Percentiles rank a stretch among this genome's conserved stretches.
These are phyloP conservation scores for Eumerus sabulonum DNA, from an alignment of 2,888 invertebrate species.

Conservation along the genomic window DNA sequence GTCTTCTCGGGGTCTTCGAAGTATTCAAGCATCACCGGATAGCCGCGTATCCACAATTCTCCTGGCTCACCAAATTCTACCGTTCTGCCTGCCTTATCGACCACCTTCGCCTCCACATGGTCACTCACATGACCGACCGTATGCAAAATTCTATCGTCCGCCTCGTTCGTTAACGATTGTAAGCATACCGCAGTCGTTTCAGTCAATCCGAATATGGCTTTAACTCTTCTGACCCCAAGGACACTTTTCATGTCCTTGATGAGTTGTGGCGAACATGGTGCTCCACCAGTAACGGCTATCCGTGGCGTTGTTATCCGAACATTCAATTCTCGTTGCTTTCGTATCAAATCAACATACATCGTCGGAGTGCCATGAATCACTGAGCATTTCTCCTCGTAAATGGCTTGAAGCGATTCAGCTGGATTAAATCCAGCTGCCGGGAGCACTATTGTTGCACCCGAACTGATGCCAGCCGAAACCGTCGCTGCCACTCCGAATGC, in stretches of 20 bases:
- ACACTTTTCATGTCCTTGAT: constrained; percentile 80
- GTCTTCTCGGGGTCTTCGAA: constrained; percentile 87
- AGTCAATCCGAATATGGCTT: constrained; percentile 82
- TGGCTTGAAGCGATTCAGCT: constrained; percentile 82
- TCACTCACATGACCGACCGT: constrained; percentile 82
- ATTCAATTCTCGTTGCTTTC: constrained; percentile 79
- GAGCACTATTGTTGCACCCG: constrained; percentile 83
- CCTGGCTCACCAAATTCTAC: constrained; percentile 86
- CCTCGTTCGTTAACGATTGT: constrained; percentile 80
- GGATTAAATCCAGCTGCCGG: constrained; percentile 83
- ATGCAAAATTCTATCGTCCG: constrained; percentile 77
- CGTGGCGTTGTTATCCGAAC: constrained; percentile 79
- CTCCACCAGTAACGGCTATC: constrained; percentile 85
- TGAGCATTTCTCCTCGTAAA: constrained; percentile 85
- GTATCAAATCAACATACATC: constrained; percentile 89
- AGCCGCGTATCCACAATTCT: constrained; percentile 87
- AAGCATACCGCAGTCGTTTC: constrained; percentile 81
- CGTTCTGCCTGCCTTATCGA: constrained; percentile 82
- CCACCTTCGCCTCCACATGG: constrained; percentile 81
- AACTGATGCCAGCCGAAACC: constrained; percentile 81
- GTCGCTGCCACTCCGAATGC: constrained; percentile 87
- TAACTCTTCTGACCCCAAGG: constrained; percentile 79
- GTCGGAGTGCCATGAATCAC: constrained; percentile 89
- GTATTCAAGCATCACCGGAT: constrained; percentile 86
- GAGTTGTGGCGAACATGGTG: constrained; percentile 84